phyloP scores from a whole-genome alignment of 2,888 invertebrate genomes.

The Vesta saturnalis region DNA sequence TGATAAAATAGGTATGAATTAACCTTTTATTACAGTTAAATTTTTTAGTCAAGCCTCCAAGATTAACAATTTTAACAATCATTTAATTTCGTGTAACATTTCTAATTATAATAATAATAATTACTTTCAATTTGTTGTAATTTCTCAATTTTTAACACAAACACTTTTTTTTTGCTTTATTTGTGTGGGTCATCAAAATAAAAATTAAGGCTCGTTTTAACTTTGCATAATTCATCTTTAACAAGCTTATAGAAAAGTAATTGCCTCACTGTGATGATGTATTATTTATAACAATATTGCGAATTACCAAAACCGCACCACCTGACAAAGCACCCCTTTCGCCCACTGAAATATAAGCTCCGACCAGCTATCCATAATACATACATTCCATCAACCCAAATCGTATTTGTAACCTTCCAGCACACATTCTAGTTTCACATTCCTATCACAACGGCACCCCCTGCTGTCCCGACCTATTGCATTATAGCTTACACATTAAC shows the following conservation, averaged over 20 bases:
- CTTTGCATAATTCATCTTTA: no score
- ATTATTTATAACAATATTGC: constrained; percentile 42
- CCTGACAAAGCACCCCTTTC: constrained; percentile 35
- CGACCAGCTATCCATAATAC: constrained; percentile 54
- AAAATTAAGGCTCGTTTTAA: no score
- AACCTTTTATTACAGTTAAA: no score
- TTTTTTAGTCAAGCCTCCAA: no score
- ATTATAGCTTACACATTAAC: constrained; percentile 34
- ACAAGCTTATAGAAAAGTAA: no score
- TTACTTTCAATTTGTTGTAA: background rate
- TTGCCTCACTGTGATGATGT: no score
- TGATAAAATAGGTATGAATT: no score
- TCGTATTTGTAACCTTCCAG: constrained; percentile 57
- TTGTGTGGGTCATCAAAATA: no score
- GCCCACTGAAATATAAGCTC: constrained; percentile 53
- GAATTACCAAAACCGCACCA: constrained; percentile 35
- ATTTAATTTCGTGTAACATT: background rate
- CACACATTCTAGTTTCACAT: constrained; percentile 57
- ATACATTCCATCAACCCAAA: constrained; percentile 57
- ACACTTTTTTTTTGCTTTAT: no score
- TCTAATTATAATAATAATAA: background rate
- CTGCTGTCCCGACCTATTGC: constrained; percentile 47
- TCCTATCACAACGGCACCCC: constrained; percentile 54
- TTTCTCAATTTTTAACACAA: constrained; percentile 1
- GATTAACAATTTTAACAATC: background rate